These are phyloP conservation scores for Phalacrocorax brasilianus DNA, from an alignment of 2,113 vertebrate species.

Conservation along the genomic window DNA sequence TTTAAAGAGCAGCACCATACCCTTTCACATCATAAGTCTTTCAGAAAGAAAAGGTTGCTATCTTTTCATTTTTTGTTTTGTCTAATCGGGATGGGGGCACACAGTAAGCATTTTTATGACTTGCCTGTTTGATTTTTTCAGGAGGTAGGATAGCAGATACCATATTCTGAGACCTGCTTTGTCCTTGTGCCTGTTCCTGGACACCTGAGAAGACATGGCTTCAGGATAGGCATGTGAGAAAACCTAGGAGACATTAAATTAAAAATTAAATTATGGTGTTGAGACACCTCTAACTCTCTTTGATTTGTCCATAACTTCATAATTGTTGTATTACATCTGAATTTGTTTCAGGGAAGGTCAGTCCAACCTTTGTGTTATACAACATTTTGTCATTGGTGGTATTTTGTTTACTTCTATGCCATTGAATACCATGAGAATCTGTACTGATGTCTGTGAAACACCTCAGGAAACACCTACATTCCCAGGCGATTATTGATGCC, in stretches of 20 bases:
- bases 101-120: not conserved
- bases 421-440: not conserved
- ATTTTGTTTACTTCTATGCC: not conserved
- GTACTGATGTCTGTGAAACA: not conserved
- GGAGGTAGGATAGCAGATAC: not conserved
- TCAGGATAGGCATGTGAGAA: not conserved
- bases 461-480: not conserved
- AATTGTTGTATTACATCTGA: not conserved
- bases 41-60: not conserved
- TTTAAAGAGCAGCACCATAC: not conserved
- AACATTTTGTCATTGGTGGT: not conserved
- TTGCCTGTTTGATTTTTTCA: not conserved
- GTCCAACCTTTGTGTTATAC: not conserved
- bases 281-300: not conserved
- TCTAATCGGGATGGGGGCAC: no score
- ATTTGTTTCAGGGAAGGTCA: not conserved
- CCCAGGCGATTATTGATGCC: not conserved
- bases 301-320: not conserved
- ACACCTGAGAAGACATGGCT: not conserved
- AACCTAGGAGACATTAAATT: not conserved
- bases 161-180: not conserved
- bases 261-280: not conserved
- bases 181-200: no score
- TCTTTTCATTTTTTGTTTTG: not conserved
- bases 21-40: not conserved